A percentile compares a stretch with the other conserved stretches of the same genome.
These are phyloP conservation scores for Urocolius indicus DNA, from an alignment of 2,113 vertebrate species.

Conservation along the genomic window DNA sequence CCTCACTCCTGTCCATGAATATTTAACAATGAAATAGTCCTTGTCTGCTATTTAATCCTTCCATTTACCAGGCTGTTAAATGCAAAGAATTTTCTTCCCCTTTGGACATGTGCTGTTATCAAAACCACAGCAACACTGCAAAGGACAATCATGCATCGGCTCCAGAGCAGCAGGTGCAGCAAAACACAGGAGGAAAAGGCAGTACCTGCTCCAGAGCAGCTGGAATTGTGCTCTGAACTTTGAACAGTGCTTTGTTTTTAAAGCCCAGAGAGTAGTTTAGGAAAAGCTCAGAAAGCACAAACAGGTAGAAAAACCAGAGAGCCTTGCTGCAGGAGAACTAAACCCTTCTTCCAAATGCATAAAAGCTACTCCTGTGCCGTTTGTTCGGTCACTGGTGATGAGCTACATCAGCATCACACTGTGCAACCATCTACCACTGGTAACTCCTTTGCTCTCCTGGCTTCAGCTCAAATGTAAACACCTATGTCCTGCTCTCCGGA, in stretches of 20 bases:
- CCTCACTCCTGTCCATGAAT: neutral
- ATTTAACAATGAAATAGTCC: neutral
- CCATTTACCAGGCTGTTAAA: neutral
- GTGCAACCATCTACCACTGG: neutral
- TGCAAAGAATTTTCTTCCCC: neutral
- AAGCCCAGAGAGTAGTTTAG: neutral
- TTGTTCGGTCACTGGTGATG: neutral
- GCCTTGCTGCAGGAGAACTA: neutral
- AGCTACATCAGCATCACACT: neutral
- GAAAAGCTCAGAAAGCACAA: neutral
- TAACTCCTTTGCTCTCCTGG: neutral
- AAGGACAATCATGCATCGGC: neutral
- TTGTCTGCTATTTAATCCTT: neutral
- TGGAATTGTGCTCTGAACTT: neutral
- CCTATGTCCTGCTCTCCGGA: neutral
- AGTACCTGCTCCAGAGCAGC: neutral
- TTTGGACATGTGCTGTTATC: neutral
- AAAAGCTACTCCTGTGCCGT: neutral
- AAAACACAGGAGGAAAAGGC: neutral
- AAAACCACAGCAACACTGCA: neutral
- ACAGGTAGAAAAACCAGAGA: neutral
- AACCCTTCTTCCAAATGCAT: neutral
- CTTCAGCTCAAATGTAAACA: neutral
- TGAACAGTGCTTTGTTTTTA: neutral
- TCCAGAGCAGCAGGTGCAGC: neutral